Percentiles rank a stretch among this genome's conserved stretches.
phyloP scores from a whole-genome alignment of 2,888 invertebrate genomes.

The Bruchidius siliquastri region DNA sequence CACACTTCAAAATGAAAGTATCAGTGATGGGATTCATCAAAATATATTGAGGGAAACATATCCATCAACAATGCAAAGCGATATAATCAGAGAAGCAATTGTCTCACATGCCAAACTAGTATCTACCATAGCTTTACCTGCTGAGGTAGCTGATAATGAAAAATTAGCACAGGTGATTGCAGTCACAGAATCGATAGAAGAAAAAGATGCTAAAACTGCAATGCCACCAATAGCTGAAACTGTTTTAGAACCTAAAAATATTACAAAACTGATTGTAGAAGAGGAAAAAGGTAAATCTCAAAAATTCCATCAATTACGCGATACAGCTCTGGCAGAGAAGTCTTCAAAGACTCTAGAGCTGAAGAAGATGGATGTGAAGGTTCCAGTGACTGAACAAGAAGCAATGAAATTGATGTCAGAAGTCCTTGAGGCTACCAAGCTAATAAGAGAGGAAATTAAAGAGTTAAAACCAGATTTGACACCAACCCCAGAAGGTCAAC shows the following conservation, averaged over 20 bases:
- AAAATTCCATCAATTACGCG: too few species aligned
- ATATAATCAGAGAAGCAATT: conserved; percentile 34
- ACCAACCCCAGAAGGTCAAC: conserved; percentile 49
- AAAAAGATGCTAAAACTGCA: not conserved
- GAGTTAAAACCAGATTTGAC: conserved; percentile 52
- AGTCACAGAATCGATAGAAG: conserved; percentile 5
- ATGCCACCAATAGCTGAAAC: too few species aligned
- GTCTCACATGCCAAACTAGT: conserved; percentile 35
- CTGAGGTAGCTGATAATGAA: conserved; percentile 21
- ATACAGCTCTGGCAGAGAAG: conserved; percentile 11
- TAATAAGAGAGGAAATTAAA: conserved; percentile 50
- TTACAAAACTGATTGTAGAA: conserved; percentile 10
- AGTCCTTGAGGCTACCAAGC: conserved; percentile 48
- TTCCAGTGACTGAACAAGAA: conserved; percentile 30
- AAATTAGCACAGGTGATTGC: conserved; percentile 20
- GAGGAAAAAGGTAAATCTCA: not conserved
- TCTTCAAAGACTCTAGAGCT: conserved; percentile 21
- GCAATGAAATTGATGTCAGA: conserved; percentile 48
- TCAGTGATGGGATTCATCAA: not conserved
- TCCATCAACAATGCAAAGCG: not conserved
- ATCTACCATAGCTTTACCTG: conserved; percentile 35
- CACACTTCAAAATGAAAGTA: not conserved
- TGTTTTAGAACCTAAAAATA: too few species aligned
- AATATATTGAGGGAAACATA: not conserved
- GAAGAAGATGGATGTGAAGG: conserved; percentile 16